A percentile compares a stretch with the other conserved stretches of the same genome.
These are phyloP conservation scores for Phylloscopus trochilus DNA, from an alignment of 2,113 vertebrate genomes.

Conservation along the genomic window DNA sequence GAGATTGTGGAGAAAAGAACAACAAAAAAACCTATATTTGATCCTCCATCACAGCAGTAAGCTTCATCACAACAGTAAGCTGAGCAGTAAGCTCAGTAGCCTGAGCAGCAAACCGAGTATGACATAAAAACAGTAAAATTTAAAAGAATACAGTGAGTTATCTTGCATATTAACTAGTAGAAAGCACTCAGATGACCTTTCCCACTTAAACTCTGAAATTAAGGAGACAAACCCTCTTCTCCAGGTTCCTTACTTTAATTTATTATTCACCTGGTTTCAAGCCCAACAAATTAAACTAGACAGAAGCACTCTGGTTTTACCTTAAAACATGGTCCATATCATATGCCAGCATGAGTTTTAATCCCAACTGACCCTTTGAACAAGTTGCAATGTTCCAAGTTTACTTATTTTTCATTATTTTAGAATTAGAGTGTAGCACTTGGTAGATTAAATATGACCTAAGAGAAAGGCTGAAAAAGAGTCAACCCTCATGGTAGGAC, in stretches of 20 bases:
- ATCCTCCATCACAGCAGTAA: neutral
- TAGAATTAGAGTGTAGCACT: rapidly evolving
- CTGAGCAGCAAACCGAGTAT: neutral
- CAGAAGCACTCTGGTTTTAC: neutral
- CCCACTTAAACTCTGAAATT: neutral
- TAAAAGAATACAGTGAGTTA: neutral
- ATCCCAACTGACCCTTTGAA: neutral
- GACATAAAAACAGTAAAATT: neutral
- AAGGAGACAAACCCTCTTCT: neutral
- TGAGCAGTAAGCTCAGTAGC: neutral
- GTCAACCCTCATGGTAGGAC: neutral
- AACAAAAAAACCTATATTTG: neutral
- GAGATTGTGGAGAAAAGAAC: neutral
- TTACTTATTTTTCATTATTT: neutral
- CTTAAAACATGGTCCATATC: neutral
- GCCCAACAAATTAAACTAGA: neutral
- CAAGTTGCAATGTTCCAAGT: rapidly evolving
- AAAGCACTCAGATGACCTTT: neutral
- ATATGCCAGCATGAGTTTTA: neutral
- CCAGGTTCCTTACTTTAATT: neutral
- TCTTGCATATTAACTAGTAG: no score
- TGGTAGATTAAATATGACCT: rapidly evolving
- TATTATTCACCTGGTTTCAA: neutral
- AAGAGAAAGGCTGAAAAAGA: neutral
- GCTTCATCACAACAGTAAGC: neutral